Evolutionary conservation across 1,140 invertebrate species (phyloP).

Genomic region (Acromyrmex charruanus): DNA sequence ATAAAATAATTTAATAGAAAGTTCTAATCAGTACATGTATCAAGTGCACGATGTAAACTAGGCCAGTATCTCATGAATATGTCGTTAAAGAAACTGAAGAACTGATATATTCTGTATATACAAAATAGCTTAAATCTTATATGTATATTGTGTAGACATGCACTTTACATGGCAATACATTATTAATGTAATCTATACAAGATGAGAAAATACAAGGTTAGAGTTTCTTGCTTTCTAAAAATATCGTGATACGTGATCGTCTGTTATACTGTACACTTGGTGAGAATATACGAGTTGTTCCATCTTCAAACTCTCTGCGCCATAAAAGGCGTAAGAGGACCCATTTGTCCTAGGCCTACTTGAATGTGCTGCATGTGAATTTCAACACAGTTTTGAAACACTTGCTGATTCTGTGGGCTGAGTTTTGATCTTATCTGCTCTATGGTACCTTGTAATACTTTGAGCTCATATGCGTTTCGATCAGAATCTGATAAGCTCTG

Average conservation of each 20-base stretch:
- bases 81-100: conserved; percentile 48
- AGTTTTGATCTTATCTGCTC: conserved; percentile 94
- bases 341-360: conserved; percentile 91
- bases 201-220: conserved; percentile 72
- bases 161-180: conserved; percentile 59
- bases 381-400: conserved; percentile 96
- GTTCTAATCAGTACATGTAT: too few species aligned
- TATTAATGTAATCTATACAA: conserved; percentile 67
- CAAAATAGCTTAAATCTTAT: conserved; percentile 63
- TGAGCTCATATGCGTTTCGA: conserved; percentile 96
- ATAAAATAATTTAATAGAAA: too few species aligned
- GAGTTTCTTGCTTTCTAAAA: conserved; percentile 57
- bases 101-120: conserved; percentile 64
- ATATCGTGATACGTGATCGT: conserved; percentile 46
- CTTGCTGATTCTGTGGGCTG: conserved; percentile 91
- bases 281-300: conserved; percentile 52
- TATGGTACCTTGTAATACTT: conserved; percentile 97
- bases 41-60: too few species aligned
- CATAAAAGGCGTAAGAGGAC: conserved; percentile 84
- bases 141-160: conserved; percentile 41
- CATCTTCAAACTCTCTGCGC: conserved; percentile 82
- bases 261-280: conserved; percentile 40
- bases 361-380: conserved; percentile 97
- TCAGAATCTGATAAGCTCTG: conserved; percentile 95
- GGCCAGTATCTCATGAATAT: conserved; percentile 20